Conservation (phyloP, 1,140 invertebrate genomes). For the Drosophila takahashii region DNA sequence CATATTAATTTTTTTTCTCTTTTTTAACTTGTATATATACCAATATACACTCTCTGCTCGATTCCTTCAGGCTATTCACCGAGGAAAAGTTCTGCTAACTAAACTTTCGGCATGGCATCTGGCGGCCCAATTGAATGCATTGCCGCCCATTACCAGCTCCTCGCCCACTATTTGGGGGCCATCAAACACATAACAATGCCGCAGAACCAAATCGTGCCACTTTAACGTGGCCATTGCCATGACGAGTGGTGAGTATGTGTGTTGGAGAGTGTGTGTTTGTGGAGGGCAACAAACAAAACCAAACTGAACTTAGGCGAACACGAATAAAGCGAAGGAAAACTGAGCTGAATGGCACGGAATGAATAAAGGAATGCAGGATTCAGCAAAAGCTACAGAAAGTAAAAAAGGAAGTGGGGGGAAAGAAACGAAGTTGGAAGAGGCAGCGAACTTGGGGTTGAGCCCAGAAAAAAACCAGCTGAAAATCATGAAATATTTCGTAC, state of each 20-base stretch:
- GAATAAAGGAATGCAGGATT: conserved; percentile 57
- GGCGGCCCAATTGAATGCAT: conserved; percentile 31
- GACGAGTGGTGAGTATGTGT: conserved; percentile 12
- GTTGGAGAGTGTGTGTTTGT: conserved; percentile 9
- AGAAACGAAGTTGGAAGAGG: background rate
- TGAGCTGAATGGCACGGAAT: conserved; percentile 56
- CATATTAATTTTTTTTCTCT: too few species aligned
- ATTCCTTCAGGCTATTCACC: background rate
- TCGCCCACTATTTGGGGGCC: background rate
- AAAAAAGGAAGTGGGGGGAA: conserved; percentile 1
- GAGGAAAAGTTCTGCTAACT: conserved; percentile 12
- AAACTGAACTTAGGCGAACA: conserved; percentile 52
- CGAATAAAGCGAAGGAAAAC: conserved; percentile 33
- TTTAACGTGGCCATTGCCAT: conserved; percentile 40
- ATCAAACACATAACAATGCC: conserved; percentile 48
- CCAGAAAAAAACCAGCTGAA: conserved; percentile 56
- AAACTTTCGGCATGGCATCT: conserved; percentile 19
- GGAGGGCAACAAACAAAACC: conserved; percentile 46
- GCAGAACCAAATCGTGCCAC: conserved; percentile 44
- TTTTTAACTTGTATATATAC: too few species aligned
- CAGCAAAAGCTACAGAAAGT: conserved; percentile 11
- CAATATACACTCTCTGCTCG: background rate
- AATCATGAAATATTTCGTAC: conserved; percentile 81
- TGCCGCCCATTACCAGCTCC: conserved; percentile 13
- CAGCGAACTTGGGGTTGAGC: conserved; percentile 11